Evolutionary conservation across 2,888 invertebrate genomes (phyloP).

Genomic region (Apamea anceps): DNA sequence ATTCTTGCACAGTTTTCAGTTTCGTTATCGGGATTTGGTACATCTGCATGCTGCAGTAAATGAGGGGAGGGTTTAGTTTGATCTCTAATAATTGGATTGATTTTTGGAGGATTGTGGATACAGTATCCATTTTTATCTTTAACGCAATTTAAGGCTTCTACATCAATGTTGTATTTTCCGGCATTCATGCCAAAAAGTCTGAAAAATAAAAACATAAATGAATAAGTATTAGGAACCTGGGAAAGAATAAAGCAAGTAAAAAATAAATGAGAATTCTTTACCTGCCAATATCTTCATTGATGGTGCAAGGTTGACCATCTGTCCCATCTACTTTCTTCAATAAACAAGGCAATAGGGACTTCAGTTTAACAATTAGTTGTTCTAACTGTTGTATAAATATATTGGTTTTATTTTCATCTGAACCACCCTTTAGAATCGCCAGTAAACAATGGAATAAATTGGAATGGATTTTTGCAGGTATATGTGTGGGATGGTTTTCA

Average conservation of each 20-base stretch:
- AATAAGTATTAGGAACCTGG: not conserved
- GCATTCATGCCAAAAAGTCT: conserved; percentile 85
- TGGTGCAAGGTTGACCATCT: conserved; percentile 77
- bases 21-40: conserved; percentile 70
- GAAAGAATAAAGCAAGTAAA: not conserved
- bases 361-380: conserved; percentile 81
- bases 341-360: conserved; percentile 82
- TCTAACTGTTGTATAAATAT: conserved; percentile 85
- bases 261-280: conserved; percentile 58
- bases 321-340: conserved; percentile 74
- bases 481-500: conserved; percentile 83
- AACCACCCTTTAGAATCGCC: conserved; percentile 81
- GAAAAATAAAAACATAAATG: conserved; percentile 69
- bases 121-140: conserved; percentile 84
- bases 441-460: conserved; percentile 85
- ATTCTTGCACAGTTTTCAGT: conserved; percentile 82
- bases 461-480: conserved; percentile 82
- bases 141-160: conserved; percentile 83
- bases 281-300: conserved; percentile 85
- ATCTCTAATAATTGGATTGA: conserved; percentile 64
- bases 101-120: conserved; percentile 78
- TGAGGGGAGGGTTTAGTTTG: conserved; percentile 62
- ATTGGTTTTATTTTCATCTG: conserved; percentile 78
- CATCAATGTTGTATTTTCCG: conserved; percentile 83
- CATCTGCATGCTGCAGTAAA: conserved; percentile 71